phyloP scores from a whole-genome alignment of 1,140 invertebrate genomes.

The Trichonephila clavipes region DNA sequence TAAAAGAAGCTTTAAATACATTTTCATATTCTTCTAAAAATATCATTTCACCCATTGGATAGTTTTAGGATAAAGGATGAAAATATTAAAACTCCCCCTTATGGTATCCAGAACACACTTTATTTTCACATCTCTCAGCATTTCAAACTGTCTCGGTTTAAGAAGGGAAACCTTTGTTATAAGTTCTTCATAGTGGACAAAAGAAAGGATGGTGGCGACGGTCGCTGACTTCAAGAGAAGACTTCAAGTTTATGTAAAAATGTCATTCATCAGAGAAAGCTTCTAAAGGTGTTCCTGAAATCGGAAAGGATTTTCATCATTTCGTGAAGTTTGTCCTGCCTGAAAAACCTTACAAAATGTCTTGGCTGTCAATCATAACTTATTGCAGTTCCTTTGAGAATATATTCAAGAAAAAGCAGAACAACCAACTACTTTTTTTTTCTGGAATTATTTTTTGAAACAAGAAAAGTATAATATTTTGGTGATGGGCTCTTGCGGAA shows the following conservation, averaged over 20 bases:
- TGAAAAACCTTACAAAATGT: conserved; percentile 7
- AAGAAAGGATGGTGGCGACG: background rate
- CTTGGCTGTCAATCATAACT: conserved; percentile 27
- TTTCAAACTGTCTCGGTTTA: conserved; percentile 10
- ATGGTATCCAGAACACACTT: background rate
- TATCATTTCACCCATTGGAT: too few species aligned
- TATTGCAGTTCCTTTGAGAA: conserved; percentile 16
- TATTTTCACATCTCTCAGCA: background rate
- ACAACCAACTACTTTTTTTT: too few species aligned
- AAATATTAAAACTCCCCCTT: background rate
- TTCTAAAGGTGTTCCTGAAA: conserved; percentile 2
- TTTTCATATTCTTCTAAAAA: too few species aligned
- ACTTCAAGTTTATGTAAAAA: conserved; percentile 41
- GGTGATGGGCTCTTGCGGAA: too few species aligned
- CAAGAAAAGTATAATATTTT: too few species aligned
- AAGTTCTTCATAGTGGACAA: background rate
- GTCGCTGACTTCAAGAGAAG: background rate
- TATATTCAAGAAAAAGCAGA: conserved; percentile 86
- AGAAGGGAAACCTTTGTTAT: background rate
- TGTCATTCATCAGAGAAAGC: background rate
- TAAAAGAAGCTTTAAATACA: too few species aligned
- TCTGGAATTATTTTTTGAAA: too few species aligned
- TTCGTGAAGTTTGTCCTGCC: background rate
- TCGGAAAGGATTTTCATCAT: conserved; percentile 38
- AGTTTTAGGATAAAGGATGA: background rate